These are phyloP conservation scores for Penaeus monodon DNA, from an alignment of 2,888 invertebrate genomes.

Conservation along the genomic window DNA sequence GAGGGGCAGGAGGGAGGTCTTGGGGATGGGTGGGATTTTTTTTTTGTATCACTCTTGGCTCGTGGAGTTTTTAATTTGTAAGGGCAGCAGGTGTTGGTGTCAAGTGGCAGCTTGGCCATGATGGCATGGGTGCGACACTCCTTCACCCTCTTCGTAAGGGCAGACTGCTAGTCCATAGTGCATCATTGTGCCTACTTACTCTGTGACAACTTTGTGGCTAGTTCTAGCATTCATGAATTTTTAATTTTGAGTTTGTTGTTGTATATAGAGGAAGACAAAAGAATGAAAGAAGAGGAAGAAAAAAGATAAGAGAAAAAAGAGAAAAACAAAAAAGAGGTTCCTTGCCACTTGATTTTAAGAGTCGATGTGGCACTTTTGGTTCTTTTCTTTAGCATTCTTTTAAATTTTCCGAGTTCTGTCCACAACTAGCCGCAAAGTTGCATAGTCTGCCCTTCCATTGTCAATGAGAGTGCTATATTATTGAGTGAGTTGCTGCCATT, in stretches of 20 bases:
- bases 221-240: conserved; percentile 24
- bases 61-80: not conserved
- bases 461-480: conserved; percentile 43
- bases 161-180: conserved; percentile 62
- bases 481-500: conserved; percentile 29
- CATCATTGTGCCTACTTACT: conserved; percentile 56
- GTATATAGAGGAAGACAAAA: too few relatives aligned
- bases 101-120: conserved; percentile 44
- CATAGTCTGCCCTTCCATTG: conserved; percentile 58
- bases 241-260: conserved; percentile 15
- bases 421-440: conserved; percentile 56
- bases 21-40: not conserved
- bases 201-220: conserved; percentile 56
- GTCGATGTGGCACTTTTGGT: not conserved
- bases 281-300: too few relatives aligned
- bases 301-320: too few relatives aligned
- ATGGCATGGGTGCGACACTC: conserved; percentile 37
- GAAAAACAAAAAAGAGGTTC: too few relatives aligned
- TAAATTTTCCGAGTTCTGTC: not conserved
- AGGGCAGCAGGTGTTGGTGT: conserved; percentile 49
- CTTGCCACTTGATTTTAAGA: not conserved
- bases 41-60: not conserved
- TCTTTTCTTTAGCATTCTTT: conserved; percentile 7
- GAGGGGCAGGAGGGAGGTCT: not conserved
- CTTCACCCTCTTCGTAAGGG: conserved; percentile 56